Conservation (phyloP, 2,113 vertebrate genomes). For the Panthera uncia region DNA sequence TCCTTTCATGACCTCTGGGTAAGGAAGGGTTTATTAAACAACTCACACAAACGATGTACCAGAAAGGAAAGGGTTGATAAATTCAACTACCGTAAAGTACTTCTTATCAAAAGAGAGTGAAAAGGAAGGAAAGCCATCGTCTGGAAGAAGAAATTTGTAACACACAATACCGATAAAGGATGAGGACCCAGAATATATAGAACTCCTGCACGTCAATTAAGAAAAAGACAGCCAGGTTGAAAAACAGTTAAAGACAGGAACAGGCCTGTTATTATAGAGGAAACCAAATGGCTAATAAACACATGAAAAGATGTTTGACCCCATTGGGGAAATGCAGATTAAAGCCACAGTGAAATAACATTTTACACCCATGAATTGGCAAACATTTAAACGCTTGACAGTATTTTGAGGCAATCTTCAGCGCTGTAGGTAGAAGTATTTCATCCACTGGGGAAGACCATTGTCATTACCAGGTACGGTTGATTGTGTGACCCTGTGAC, state of each 20-base stretch:
- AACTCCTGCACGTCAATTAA: background rate
- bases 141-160: background rate
- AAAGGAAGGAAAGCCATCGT: background rate
- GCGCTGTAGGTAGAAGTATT: background rate
- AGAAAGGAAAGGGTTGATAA: background rate
- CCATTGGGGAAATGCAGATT: background rate
- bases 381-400: background rate
- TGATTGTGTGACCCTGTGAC: background rate
- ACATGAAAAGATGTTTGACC: background rate
- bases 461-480: background rate
- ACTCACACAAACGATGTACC: background rate
- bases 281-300: constrained; percentile 5
- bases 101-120: background rate
- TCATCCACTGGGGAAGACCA: background rate
- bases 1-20: background rate
- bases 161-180: background rate
- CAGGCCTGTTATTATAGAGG: background rate
- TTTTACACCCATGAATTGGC: background rate
- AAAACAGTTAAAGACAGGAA: background rate
- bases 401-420: background rate
- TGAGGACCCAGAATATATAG: background rate
- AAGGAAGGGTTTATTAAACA: background rate
- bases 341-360: background rate
- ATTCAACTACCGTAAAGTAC: background rate
- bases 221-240: background rate